Conservation (phyloP, 2,888 invertebrate genomes). For the Operophtera brumata region DNA sequence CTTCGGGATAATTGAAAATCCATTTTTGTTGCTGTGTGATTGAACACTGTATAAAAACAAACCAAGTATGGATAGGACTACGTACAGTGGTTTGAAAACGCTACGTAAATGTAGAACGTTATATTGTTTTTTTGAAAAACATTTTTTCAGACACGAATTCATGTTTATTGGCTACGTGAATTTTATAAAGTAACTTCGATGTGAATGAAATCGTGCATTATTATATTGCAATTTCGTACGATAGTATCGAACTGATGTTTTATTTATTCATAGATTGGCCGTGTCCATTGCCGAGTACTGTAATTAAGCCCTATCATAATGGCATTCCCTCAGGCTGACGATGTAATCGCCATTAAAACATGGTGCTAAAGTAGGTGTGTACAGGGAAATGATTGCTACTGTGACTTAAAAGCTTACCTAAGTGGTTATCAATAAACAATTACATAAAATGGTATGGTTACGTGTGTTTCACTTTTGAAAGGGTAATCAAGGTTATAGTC, state of each 20-base stretch:
- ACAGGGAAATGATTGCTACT: conserved; percentile 8
- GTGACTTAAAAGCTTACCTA: background rate
- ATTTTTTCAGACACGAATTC: conserved; percentile 33
- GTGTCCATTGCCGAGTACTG: conserved; percentile 25
- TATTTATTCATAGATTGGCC: conserved; percentile 34
- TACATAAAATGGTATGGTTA: background rate
- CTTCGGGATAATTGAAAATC: conserved; percentile 43
- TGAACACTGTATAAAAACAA: conserved; percentile 52
- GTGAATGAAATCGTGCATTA: conserved; percentile 16
- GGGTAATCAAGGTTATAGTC: too few species aligned
- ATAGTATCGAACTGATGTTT: conserved; percentile 24
- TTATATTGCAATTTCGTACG: conserved; percentile 18
- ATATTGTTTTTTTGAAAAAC: conserved; percentile 21
- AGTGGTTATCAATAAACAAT: background rate
- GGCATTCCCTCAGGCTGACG: conserved; percentile 29
- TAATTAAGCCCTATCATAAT: conserved; percentile 33
- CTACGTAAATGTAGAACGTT: conserved; percentile 28
- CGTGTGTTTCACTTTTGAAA: background rate
- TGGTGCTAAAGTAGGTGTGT: too few species aligned
- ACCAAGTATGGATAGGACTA: conserved; percentile 43
- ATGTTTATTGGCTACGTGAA: conserved; percentile 30
- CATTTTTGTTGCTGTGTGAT: conserved; percentile 35
- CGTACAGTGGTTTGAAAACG: conserved; percentile 49
- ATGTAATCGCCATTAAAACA: conserved; percentile 10
- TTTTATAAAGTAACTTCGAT: conserved; percentile 5